Percentiles rank a stretch among this genome's conserved stretches.
Conservation (phyloP, 2,888 invertebrate species). For the Dasypogon diadema region DNA sequence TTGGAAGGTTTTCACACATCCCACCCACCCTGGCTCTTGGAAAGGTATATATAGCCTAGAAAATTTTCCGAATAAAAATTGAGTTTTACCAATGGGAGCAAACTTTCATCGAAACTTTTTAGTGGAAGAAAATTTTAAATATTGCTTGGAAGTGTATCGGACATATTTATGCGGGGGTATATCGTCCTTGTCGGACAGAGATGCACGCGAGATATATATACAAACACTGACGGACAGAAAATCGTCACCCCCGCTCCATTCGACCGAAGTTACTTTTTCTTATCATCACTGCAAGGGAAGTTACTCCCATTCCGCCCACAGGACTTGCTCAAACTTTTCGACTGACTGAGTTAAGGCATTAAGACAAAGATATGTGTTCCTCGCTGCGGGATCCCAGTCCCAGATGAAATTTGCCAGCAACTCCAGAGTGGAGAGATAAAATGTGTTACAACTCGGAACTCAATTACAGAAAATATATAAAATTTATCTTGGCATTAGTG, state of each 20-base stretch:
- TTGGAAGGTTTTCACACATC: slow-evolving; percentile 42
- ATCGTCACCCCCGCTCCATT: slow-evolving; percentile 12
- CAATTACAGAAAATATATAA: slow-evolving; percentile 31
- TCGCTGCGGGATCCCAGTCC: neutral
- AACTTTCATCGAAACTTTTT: slow-evolving; percentile 22
- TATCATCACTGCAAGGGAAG: neutral
- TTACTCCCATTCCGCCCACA: slow-evolving; percentile 1
- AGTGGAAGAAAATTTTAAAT: slow-evolving; percentile 4
- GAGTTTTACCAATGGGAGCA: slow-evolving; percentile 15
- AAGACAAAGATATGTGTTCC: slow-evolving; percentile 13
- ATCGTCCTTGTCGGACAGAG: neutral
- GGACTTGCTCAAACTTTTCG: slow-evolving; percentile 26
- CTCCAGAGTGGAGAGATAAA: slow-evolving; percentile 8
- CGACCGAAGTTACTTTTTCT: slow-evolving; percentile 30
- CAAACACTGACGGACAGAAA: slow-evolving; percentile 20
- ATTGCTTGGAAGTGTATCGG: neutral
- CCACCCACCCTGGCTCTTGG: no score
- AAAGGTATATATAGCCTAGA: slow-evolving; percentile 6
- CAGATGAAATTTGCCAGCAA: neutral
- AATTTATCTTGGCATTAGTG: slow-evolving; percentile 26
- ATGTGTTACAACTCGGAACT: slow-evolving; percentile 29
- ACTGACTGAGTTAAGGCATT: slow-evolving; percentile 11
- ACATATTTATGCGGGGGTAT: slow-evolving; percentile 1
- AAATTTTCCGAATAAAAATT: slow-evolving; percentile 20
- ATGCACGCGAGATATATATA: neutral